Base-by-base conservation (phyloP, 1,140 invertebrate species). In the Papilio aristodemus region DNA sequence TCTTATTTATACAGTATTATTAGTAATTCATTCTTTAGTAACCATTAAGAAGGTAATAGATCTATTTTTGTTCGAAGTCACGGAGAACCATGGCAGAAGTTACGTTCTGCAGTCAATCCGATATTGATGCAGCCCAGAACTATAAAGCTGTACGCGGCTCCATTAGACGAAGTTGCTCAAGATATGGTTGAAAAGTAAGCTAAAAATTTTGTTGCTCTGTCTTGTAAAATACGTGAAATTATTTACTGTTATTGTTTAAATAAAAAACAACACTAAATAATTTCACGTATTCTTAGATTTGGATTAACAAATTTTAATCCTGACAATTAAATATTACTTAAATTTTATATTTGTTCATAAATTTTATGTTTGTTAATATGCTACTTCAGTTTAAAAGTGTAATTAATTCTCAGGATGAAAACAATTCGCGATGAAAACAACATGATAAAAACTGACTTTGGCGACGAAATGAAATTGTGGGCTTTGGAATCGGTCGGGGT, bases 61-160 rank as follows among this genome's bases (percentile, higher is more conserved):
- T 43, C 67, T 63, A 22, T 71, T 69, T 62, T 62, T 68, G 1
- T 59, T 84, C 87, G 58, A 88, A 97, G 96, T 2, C 95, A 96
- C 77, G 95, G 95, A 19, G 94, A 95, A 78, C 92, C 93, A 72
- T 97, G 96, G 96, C 95, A 95, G 79, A 92, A 93, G 58, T 95
- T 97, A 71, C 92, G 96, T 7, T 94, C 93, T 58, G 94, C 95
- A 81, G 92, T 92, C 0, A 93, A 93, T 66, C 91, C 90, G 5
- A 84, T 92, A 3, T 72, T 93, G 69, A 74, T 93, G 74, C 87
- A 92, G 32, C 91, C 92, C 0, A 93, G 92, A 69, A 92, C 83
- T 32, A 87, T 93, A 1, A 84, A 87, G 70, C 37, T 92, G 0
- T 93, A 93, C 63, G 77, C 77, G 8, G 17, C 22, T 36, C 81